Base-by-base conservation (phyloP, 1,140 invertebrate genomes). In the Nephotettix cincticeps region DNA sequence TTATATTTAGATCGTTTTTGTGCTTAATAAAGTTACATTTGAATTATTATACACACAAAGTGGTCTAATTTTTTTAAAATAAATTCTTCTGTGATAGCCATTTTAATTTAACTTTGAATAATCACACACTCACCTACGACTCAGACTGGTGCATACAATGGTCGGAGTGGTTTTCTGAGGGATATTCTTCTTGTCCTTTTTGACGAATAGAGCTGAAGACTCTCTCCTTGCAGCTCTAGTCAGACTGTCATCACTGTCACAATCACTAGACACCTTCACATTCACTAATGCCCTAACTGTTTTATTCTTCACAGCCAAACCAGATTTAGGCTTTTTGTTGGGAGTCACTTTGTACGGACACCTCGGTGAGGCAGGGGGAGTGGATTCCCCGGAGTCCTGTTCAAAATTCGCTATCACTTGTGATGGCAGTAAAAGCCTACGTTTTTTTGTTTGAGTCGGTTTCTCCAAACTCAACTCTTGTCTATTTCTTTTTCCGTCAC, bases 141-240 rank as follows among this genome's bases (percentile, higher is more conserved):
- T 36, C 13, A 78, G 36, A 70, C 75, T 72, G 36, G 77, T 78
- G 70, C 75, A 77, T 13, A 77, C 77, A 21, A 78, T 71, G 19
- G 73, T 72, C 30, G 75, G 71, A 29, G 54, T 64, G n/a, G 13
- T 45, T 14, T 45, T 27, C 32, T 70, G 64, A 0, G 40, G 19
- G 25, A 29, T 14, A 25, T 23, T 64, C 51, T 69, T 74, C 51
- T 73, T 72, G 11, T 43, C 64, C 36, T 67, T 67, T 17, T 40
- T 43, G 25, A 67, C 64, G 25, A 67, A 67, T 17, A 67, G 25
- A 45, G 40, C 64, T 21, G 64, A 67, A 21, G 64, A 67, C 27
- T 43, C 64, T 25, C 64, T 17, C 21, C 36, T 2, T 4, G 36
- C 63, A 36, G 36, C 63, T 65, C 29, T 13, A 2, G 63, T 65